These are phyloP conservation scores for Drosophila vallismaia DNA, from an alignment of 2,888 invertebrate species.

Conservation along the genomic window DNA sequence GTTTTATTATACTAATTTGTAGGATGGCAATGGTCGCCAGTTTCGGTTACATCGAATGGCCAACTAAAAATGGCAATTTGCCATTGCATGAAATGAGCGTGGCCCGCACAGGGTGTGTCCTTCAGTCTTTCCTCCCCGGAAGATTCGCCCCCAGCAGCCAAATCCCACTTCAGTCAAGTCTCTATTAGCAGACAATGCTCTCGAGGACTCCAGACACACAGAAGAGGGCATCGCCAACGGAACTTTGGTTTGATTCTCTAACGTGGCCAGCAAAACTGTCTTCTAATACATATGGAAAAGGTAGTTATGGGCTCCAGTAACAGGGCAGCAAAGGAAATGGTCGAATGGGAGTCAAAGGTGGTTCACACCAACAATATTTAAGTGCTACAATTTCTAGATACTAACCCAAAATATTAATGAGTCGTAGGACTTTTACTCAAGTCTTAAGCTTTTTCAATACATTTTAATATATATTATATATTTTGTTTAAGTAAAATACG, in stretches of 20 bases:
- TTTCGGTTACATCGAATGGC: constrained; percentile 76
- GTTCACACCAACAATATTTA: too few relatives aligned
- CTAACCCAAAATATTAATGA: neutral
- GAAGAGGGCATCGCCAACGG: constrained; percentile 12
- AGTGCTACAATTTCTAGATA: neutral
- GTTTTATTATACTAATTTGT: constrained; percentile 84
- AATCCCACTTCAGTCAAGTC: constrained; percentile 70
- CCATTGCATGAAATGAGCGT: constrained; percentile 67
- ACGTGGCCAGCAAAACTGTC: constrained; percentile 44
- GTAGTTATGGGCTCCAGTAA: constrained; percentile 46
- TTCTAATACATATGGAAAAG: constrained; percentile 65
- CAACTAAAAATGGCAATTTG: constrained; percentile 82
- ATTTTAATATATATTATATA: neutral
- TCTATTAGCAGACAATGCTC: constrained; percentile 77
- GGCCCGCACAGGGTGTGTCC: constrained; percentile 5
- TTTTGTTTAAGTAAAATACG: neutral
- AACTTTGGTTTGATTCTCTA: constrained; percentile 32
- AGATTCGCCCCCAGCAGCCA: constrained; percentile 1
- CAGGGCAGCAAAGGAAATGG: constrained; percentile 4
- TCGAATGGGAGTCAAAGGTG: neutral
- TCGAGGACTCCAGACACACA: constrained; percentile 18
- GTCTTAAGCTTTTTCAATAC: neutral
- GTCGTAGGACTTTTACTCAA: neutral
- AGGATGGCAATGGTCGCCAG: constrained; percentile 77
- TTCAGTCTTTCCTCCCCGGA: constrained; percentile 14